A percentile compares a stretch with the other conserved stretches of the same genome.
phyloP scores from a whole-genome alignment of 2,888 invertebrate species.

The Ferdinandea cuprea region DNA sequence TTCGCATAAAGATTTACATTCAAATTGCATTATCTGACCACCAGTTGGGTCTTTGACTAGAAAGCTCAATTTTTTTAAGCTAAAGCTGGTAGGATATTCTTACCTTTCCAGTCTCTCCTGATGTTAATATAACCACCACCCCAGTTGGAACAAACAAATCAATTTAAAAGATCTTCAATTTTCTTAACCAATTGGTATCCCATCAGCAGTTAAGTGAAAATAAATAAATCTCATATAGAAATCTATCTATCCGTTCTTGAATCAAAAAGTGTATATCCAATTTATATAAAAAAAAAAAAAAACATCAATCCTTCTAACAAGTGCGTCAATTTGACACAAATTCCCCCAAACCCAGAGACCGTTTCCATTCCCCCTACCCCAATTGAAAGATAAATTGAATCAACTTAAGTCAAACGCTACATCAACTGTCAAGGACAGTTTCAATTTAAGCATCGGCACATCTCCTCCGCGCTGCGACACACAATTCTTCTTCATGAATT shows the following conservation, averaged over 20 bases:
- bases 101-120: too few relatives aligned
- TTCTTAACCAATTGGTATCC: not conserved
- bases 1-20: too few relatives aligned
- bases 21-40: too few relatives aligned
- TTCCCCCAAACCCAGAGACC: not conserved
- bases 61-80: too few relatives aligned
- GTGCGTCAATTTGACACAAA: conserved; percentile 20
- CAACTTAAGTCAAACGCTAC: conserved; percentile 26
- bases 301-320: not conserved
- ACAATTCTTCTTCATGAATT: not conserved
- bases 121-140: too few relatives aligned
- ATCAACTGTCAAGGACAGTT: conserved; percentile 37
- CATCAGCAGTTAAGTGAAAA: not conserved
- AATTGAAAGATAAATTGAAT: conserved; percentile 7
- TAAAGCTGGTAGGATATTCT: too few relatives aligned
- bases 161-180: not conserved
- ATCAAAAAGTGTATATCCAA: not conserved
- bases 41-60: too few relatives aligned
- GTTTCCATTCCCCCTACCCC: not conserved
- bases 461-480: not conserved
- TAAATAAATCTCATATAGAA: not conserved
- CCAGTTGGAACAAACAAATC: not conserved
- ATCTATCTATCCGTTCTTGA: not conserved
- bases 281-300: not conserved
- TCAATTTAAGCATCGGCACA: conserved; percentile 5